These are phyloP conservation scores for Eulimnadia texana DNA, from an alignment of 1,140 invertebrate species.

Conservation along the genomic window DNA sequence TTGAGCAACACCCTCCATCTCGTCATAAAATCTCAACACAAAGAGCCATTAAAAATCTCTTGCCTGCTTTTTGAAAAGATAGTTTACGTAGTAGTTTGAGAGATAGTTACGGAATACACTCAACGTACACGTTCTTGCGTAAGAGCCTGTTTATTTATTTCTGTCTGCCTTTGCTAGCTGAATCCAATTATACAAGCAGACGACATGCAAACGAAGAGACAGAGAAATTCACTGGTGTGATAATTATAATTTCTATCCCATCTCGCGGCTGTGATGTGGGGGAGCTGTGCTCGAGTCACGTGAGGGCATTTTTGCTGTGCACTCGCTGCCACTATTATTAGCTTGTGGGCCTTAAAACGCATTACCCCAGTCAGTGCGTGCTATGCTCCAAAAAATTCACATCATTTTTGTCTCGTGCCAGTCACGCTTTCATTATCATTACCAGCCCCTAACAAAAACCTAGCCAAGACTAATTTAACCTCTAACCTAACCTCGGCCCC, in stretches of 20 bases:
- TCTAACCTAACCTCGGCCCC: too few relatives aligned
- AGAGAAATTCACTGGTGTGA: too few relatives aligned
- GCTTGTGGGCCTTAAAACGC: background rate
- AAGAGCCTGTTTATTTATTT: background rate
- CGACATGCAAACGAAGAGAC: too few relatives aligned
- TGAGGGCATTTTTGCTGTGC: background rate
- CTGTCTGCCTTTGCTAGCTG: too few relatives aligned
- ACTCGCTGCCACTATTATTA: background rate
- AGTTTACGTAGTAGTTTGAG: too few relatives aligned
- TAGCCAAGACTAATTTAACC: too few relatives aligned
- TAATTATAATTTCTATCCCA: background rate
- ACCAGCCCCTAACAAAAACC: too few relatives aligned
- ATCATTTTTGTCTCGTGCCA: background rate
- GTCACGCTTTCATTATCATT: background rate
- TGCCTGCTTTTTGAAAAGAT: background rate
- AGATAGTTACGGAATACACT: background rate
- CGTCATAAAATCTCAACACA: background rate
- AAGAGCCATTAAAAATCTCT: background rate
- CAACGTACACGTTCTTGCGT: background rate
- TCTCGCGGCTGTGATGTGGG: too few relatives aligned
- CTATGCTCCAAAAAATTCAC: background rate
- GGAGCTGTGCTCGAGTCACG: background rate
- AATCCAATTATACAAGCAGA: too few relatives aligned
- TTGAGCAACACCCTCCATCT: background rate
- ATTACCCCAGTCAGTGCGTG: background rate